These are phyloP conservation scores for Clepsis dumicolana DNA, from an alignment of 2,888 invertebrate genomes.

Conservation along the genomic window DNA sequence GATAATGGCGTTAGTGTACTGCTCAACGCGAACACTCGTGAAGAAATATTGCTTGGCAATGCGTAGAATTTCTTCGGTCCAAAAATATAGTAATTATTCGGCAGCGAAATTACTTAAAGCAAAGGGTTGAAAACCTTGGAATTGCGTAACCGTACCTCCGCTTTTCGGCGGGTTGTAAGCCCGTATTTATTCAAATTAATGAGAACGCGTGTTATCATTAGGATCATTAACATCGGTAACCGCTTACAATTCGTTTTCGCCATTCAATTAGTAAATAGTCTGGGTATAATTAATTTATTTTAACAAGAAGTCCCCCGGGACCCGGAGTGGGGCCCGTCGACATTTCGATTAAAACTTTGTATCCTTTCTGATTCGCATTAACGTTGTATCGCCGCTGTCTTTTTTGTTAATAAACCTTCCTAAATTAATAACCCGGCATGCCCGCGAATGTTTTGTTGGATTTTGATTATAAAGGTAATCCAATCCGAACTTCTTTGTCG, in stretches of 20 bases:
- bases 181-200: slow-evolving; percentile 34
- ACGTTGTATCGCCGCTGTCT: slow-evolving; percentile 36
- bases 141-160: slow-evolving; percentile 2
- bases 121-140: slow-evolving; percentile 5
- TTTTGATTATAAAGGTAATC: slow-evolving; percentile 43
- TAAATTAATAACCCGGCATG: slow-evolving; percentile 42
- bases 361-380: slow-evolving; percentile 49
- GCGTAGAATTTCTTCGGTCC: neutral
- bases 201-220: slow-evolving; percentile 50
- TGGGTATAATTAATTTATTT: slow-evolving; percentile 64
- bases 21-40: neutral
- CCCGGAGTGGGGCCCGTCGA: slow-evolving; percentile 51
- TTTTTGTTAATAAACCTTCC: slow-evolving; percentile 42
- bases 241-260: slow-evolving; percentile 54
- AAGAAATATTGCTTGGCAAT: neutral
- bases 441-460: slow-evolving; percentile 39
- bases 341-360: slow-evolving; percentile 68
- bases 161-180: slow-evolving; percentile 2
- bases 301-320: slow-evolving; percentile 56
- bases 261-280: slow-evolving; percentile 68
- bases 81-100: slow-evolving; percentile 2
- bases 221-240: slow-evolving; percentile 44
- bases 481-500: slow-evolving; percentile 36
- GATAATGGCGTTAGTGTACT: slow-evolving; percentile 9
- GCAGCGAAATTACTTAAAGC: neutral